Evolutionary conservation across 2,797 vertebrate species (phyloP), one percentile per base, ranked within the genome.

Genomic region (Syngnathus rostellatus): DNA sequence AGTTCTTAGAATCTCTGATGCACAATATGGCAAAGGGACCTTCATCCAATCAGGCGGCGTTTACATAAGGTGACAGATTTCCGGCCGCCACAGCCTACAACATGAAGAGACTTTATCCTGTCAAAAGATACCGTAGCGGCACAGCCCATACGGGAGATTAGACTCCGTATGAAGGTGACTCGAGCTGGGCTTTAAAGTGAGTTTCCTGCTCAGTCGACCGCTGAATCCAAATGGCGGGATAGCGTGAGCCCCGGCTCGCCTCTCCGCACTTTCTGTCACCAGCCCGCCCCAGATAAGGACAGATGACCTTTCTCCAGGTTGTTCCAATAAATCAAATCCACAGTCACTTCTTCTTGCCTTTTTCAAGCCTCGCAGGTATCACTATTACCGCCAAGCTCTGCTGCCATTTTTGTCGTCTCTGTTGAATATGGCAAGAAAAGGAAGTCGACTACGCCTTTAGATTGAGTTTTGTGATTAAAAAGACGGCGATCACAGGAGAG

Each of bases 291-390:
- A 84, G 83, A 89, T 87, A 87, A 86, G 85, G 82, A 89, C 84
- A 81, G 81, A 81, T 87, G 88, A 89, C 89, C 90, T 90, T 89
- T 90, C 78, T 78, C 69, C n/a, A n/a, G 74, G 75, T 81, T 80
- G 76, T 71, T 74, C 67, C 73, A 86, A 91, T 89, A 86, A 87
- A 90, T 89, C 86, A 81, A 73, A 70, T 72, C 78, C 73, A 68
- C 63, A 78, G 63, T 78, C 58, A 53, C 51, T 62, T 21, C 45
- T 45, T 23, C 60, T 46, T 62, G 67, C 68, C 81, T 82, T 77
- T 72, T 57, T 85, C 77, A 64, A 61, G 68, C 67, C 72, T 80
- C 78, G 80, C 80, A 86, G 83, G 79, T 82, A 81, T 78, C 81
- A 87, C 85, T 80, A 82, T 82, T 77, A 74, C 40, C 72, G 65